Conservation (phyloP, 2,113 vertebrate genomes). For the Mesembrinibis cayennensis region DNA sequence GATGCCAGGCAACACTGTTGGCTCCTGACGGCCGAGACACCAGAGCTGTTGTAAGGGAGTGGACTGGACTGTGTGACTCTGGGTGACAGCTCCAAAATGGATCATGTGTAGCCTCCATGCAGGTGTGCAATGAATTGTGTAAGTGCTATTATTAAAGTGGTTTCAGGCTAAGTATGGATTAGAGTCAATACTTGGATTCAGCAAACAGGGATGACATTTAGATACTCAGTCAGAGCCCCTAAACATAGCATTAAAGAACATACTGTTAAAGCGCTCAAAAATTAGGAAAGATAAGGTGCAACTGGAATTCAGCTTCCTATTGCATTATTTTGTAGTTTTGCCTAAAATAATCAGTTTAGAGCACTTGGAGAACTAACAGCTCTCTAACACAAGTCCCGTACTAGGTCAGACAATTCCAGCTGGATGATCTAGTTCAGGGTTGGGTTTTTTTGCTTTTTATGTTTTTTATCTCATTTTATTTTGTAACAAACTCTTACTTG, state of each 20-base stretch:
- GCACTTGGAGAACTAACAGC: not conserved
- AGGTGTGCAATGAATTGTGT: not conserved
- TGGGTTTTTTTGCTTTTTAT: accelerated
- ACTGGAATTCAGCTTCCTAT: not conserved
- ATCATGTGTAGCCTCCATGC: not conserved
- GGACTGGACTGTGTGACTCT: not conserved
- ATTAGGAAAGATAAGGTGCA: not conserved
- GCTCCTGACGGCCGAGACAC: not conserved
- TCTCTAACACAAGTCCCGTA: not conserved
- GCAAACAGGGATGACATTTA: not conserved
- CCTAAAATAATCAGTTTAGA: not conserved
- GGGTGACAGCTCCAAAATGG: not conserved
- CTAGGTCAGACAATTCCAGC: not conserved
- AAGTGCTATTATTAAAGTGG: not conserved
- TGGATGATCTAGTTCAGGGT: not conserved
- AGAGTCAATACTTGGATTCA: not conserved
- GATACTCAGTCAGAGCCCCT: not conserved
- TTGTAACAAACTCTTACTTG: not conserved
- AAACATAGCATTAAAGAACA: not conserved
- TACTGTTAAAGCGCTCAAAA: not conserved
- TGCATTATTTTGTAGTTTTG: not conserved
- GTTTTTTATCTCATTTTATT: not conserved
- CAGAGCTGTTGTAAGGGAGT: not conserved
- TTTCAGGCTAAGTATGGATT: not conserved
- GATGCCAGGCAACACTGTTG: not conserved